A percentile compares a stretch with the other conserved stretches of the same genome.
phyloP scores from a whole-genome alignment of 2,113 vertebrate genomes.

The Haemorhous mexicanus region DNA sequence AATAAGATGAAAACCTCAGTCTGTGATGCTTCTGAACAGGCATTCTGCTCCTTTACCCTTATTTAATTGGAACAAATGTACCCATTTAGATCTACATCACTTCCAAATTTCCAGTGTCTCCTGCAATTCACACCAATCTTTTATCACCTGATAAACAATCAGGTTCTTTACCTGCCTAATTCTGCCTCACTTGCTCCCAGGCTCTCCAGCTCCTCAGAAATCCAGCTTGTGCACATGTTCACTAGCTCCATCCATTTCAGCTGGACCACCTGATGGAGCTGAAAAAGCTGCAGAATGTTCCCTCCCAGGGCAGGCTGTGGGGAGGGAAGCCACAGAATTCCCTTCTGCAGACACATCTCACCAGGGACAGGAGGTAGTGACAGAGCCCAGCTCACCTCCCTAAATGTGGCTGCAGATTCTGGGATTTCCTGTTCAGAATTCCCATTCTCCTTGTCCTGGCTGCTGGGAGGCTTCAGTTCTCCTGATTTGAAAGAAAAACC shows the following conservation, averaged over 20 bases:
- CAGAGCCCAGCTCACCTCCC: neutral
- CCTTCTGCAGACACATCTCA: neutral
- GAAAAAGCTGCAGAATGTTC: neutral
- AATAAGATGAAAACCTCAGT: neutral
- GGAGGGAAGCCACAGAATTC: neutral
- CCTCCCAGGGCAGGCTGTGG: neutral
- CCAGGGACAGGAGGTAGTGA: too few species aligned
- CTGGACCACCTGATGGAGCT: constrained; percentile 6
- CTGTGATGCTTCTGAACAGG: neutral
- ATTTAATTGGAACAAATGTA: constrained; percentile 39
- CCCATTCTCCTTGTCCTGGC: neutral
- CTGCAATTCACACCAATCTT: constrained; percentile 42
- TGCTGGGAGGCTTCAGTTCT: neutral
- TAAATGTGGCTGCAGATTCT: neutral
- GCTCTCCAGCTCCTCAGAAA: constrained; percentile 45
- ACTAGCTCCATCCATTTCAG: constrained; percentile 37
- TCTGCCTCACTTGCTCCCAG: constrained; percentile 35
- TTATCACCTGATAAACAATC: constrained; percentile 55
- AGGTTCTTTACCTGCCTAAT: constrained; percentile 5
- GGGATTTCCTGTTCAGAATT: neutral
- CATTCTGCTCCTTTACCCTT: neutral
- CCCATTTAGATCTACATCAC: neutral
- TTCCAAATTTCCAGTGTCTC: constrained; percentile 22
- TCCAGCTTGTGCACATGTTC: constrained; percentile 2
- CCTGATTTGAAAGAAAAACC: neutral